Evolutionary conservation across 2,888 invertebrate genomes (phyloP).

Genomic region (Smittia sp.): DNA sequence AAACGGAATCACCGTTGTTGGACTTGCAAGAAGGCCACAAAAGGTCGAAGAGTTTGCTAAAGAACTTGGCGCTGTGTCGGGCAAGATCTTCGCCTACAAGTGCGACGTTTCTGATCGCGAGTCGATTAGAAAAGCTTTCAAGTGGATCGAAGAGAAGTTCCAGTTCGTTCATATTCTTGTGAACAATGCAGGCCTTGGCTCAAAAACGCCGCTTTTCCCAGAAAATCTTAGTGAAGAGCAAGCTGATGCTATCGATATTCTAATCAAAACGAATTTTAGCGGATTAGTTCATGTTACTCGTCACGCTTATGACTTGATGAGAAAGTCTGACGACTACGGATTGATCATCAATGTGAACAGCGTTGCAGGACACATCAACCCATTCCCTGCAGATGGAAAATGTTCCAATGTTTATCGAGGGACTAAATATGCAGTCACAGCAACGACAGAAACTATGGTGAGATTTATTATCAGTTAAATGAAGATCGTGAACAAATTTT

Average conservation of each 20-base stretch:
- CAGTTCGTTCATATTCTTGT: constrained; percentile 60
- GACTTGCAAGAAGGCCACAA: constrained; percentile 34
- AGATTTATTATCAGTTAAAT: too few relatives aligned
- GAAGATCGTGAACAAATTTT: too few relatives aligned
- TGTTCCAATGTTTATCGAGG: constrained; percentile 13
- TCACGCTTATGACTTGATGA: constrained; percentile 55
- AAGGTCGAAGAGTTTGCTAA: constrained; percentile 1
- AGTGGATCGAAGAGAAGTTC: constrained; percentile 54
- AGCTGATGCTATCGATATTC: constrained; percentile 46
- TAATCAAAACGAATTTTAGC: constrained; percentile 54
- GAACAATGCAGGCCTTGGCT: too few relatives aligned
- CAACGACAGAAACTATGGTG: constrained; percentile 11
- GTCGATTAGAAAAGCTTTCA: constrained; percentile 58
- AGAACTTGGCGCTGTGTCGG: neutral
- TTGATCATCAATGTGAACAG: constrained; percentile 53
- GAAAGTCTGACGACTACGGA: constrained; percentile 50
- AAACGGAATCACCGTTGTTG: constrained; percentile 34
- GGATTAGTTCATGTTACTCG: constrained; percentile 54
- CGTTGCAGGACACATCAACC: neutral
- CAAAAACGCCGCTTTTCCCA: too few relatives aligned
- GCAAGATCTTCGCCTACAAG: constrained; percentile 49
- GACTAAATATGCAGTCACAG: neutral
- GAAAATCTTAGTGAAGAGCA: constrained; percentile 57
- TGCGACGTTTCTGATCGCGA: constrained; percentile 59
- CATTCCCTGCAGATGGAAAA: neutral